Base-by-base conservation (phyloP, 2,113 vertebrate species). In the Gallinago undulata region DNA sequence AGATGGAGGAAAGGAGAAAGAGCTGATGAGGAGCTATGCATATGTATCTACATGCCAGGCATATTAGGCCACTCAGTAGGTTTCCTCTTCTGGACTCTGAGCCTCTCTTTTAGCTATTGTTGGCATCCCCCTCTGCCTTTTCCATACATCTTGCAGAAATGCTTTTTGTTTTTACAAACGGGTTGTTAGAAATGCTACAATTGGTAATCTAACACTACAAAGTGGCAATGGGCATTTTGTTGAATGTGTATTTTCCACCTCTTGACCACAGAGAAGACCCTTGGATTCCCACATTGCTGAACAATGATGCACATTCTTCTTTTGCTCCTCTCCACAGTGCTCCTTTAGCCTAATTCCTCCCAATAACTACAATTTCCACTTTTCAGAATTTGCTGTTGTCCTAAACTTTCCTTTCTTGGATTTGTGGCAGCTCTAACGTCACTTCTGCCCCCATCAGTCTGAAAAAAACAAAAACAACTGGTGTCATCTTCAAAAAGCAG, bases 31-130 rank as follows among this genome's bases (percentile, higher is more conserved):
- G 63, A 87, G 62, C 57, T 43, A 87, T 94, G 67, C 89, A 94
- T 94, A 94, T 93, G 91, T 66, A 94, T 79, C 86, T 84, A 47
- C 84, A 92, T 60, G 70, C 67, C 62, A 89, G 87, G 47, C n/a
- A 35, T 41, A 92, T 92, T 92, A 92, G 72, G 60, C 51, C 57
- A 69, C 94, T 66, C 94, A 27, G 50, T 76, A 79, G 69, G 89
- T 55, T 87, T 92, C 74, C 74, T 62, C 3, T 37, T 89, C 73
- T 10, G 84, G 48, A 56, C 69, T 79, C 89, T 68, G 18, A 96
- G 84, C 53, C 45, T 64, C 66, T 84, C 64, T 77, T 63, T 76
- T 55, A 6, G 3, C 18, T 93, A 92, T 96, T 57, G 31, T 48
- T 79, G 45, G 62, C 57, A 73, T 27, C 39, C 48, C 19, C 19